phyloP scores from a whole-genome alignment of 2,113 vertebrate species.

The Peromyscus leucopus region DNA sequence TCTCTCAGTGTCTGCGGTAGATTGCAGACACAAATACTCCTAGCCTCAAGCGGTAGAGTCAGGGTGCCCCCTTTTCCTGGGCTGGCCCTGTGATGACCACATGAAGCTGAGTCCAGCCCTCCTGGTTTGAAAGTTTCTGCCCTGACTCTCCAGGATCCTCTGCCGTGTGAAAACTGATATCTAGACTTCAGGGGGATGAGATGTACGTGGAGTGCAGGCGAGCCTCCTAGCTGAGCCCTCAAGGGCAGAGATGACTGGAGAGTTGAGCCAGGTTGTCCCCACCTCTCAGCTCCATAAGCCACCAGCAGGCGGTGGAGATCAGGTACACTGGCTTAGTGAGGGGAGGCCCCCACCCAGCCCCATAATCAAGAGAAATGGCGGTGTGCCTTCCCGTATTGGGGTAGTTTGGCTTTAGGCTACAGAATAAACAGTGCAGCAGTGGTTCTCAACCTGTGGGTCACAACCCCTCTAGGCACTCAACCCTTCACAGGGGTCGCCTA shows the following conservation, averaged over 20 bases:
- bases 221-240: not conserved
- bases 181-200: too few species aligned
- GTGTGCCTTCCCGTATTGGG: not conserved
- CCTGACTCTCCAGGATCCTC: not conserved
- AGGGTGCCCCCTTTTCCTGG: not conserved
- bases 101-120: not conserved
- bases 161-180: accelerated
- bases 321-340: not conserved
- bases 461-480: not conserved
- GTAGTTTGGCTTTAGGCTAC: not conserved
- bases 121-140: not conserved
- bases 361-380: not conserved
- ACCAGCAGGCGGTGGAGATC: not conserved
- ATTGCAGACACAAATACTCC: not conserved
- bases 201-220: accelerated
- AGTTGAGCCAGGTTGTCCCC: not conserved
- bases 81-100: not conserved
- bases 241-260: not conserved
- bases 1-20: not conserved
- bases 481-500: not conserved
- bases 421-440: accelerated
- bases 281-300: not conserved
- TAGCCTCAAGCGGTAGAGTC: not conserved
- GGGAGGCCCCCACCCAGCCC: not conserved
- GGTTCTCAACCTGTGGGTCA: not conserved